Evolutionary conservation across 2,113 vertebrate genomes (phyloP).

Genomic region (Nibea albiflora): DNA sequence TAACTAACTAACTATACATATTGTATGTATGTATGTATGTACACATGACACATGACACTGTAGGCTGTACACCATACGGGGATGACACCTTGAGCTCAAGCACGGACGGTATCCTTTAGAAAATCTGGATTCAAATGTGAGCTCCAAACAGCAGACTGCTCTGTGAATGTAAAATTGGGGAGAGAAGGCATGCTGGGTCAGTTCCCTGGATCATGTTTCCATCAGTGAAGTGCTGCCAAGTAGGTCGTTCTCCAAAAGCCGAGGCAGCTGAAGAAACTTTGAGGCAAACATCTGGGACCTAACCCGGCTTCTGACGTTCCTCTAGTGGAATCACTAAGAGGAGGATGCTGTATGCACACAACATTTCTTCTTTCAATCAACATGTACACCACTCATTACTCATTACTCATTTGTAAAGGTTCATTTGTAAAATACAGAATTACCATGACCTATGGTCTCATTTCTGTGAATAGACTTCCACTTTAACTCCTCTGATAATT

Average conservation of each 20-base stretch:
- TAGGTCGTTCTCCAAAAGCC: conserved; percentile 39
- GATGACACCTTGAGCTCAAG: conserved; percentile 4
- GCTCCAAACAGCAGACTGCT: conserved; percentile 36
- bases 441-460: neutral
- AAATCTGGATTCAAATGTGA: conserved; percentile 35
- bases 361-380: neutral
- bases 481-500: no score
- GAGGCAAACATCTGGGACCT: conserved; percentile 48
- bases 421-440: neutral
- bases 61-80: neutral
- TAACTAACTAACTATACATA: no score
- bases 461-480: neutral
- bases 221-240: conserved; percentile 64
- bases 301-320: conserved; percentile 24
- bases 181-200: conserved; percentile 49
- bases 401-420: neutral
- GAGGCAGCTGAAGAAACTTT: conserved; percentile 33
- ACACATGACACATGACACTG: conserved; percentile 5
- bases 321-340: conserved; percentile 20
- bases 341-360: conserved; percentile 31
- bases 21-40: neutral
- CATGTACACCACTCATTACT: neutral
- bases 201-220: conserved; percentile 50
- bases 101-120: conserved; percentile 23
- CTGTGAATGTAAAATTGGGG: conserved; percentile 35